Evolutionary conservation across 2,888 invertebrate species (phyloP).

Genomic region (Piscicola geometra): DNA sequence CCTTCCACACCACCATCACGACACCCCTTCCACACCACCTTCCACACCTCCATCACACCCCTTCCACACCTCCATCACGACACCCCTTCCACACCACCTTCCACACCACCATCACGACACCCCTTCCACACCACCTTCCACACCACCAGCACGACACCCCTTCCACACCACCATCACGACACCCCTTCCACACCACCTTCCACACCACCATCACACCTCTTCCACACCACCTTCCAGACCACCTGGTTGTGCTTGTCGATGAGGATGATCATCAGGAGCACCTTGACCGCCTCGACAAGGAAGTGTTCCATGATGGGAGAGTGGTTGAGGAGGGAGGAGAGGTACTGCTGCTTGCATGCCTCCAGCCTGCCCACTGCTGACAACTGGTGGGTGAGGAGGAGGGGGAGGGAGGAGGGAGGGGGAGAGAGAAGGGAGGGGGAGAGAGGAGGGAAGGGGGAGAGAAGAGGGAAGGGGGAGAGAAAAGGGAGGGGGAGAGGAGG

Average conservation of each 20-base stretch:
- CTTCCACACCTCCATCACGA: background rate
- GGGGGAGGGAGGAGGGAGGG: background rate
- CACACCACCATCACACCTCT: too few relatives aligned
- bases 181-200: background rate
- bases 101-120: too few relatives aligned
- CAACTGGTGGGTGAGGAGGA: background rate
- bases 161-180: background rate
- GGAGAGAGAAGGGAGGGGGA: background rate
- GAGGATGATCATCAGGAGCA: constrained; percentile 12
- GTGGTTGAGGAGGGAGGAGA: constrained; percentile 27
- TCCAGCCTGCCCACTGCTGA: background rate
- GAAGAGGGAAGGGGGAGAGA: background rate
- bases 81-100: background rate
- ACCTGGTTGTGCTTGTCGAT: background rate
- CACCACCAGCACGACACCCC: background rate
- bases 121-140: too few relatives aligned
- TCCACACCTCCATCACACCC: too few relatives aligned
- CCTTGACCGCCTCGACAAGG: constrained; percentile 25
- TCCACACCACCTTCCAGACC: background rate
- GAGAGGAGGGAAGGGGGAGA: background rate
- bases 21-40: too few relatives aligned
- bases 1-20: too few relatives aligned
- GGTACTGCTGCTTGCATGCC: constrained; percentile 6
- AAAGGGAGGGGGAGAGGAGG: background rate
- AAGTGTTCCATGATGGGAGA: constrained; percentile 7